A percentile compares a stretch with the other conserved stretches of the same genome.
These are phyloP conservation scores for Sinocyclocheilus grahami DNA, from an alignment of 2,113 vertebrate genomes.

Conservation along the genomic window DNA sequence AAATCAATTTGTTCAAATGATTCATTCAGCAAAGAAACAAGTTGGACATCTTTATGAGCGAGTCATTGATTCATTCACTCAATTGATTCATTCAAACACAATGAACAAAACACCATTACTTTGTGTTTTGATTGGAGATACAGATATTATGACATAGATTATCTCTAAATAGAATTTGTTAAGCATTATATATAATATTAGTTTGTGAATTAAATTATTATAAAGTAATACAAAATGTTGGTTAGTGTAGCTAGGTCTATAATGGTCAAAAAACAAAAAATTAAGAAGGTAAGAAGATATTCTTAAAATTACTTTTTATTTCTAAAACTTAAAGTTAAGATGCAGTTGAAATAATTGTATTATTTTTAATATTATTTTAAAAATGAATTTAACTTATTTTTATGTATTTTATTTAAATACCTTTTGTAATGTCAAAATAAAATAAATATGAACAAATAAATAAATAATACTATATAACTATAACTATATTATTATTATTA, in stretches of 20 bases:
- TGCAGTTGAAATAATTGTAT: too few species aligned
- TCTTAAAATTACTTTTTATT: too few species aligned
- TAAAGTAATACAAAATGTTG: not conserved
- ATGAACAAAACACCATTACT: too few species aligned
- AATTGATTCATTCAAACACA: too few species aligned
- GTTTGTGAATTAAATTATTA: not conserved
- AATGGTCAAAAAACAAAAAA: not conserved
- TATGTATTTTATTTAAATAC: not conserved
- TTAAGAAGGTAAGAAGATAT: too few species aligned
- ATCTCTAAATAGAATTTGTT: not conserved
- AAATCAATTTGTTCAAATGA: not conserved
- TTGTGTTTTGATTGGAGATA: too few species aligned
- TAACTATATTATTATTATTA: not conserved
- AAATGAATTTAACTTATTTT: too few species aligned
- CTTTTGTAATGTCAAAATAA: not conserved
- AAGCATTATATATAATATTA: not conserved
- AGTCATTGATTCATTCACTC: too few species aligned
- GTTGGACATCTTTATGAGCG: too few species aligned
- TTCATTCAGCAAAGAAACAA: not conserved
- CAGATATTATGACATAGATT: not conserved
- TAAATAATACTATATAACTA: not conserved
- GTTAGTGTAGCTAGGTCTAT: not conserved
- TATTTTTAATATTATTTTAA: too few species aligned
- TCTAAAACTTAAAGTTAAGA: too few species aligned
- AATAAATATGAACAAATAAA: not conserved